phyloP scores from a whole-genome alignment of 2,888 invertebrate species.

The Ochropleura leucogaster region DNA sequence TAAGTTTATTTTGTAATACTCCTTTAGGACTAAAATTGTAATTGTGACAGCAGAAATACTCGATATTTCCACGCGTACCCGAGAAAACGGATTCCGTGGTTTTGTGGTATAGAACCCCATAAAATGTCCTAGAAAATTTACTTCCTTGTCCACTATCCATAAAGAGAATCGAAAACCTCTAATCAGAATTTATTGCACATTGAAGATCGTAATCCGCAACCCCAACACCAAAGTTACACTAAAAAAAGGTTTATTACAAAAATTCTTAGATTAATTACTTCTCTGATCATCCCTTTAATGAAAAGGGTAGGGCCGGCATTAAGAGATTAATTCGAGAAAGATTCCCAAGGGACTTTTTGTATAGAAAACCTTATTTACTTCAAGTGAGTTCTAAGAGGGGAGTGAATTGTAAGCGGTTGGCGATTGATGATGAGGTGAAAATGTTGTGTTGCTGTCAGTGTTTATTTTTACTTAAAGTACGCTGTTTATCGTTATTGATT shows the following conservation, averaged over 20 bases:
- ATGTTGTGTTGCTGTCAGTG: background rate
- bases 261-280: conserved; percentile 81
- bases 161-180: conserved; percentile 13
- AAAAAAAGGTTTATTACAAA: conserved; percentile 58
- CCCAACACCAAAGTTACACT: conserved; percentile 55
- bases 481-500: background rate
- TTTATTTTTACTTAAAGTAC: conserved; percentile 1
- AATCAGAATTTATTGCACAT: conserved; percentile 44
- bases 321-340: conserved; percentile 86
- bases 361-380: conserved; percentile 87
- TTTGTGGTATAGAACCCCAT: no score
- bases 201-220: conserved; percentile 44
- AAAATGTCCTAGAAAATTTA: background rate
- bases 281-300: conserved; percentile 79
- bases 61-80: no score
- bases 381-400: conserved; percentile 73
- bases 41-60: no score
- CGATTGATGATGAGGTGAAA: conserved; percentile 20
- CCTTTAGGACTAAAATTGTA: background rate
- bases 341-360: conserved; percentile 83
- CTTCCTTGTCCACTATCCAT: background rate
- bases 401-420: conserved; percentile 44
- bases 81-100: no score
- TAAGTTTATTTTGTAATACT: background rate
- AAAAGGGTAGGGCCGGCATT: conserved; percentile 83